Percentiles rank a stretch among this genome's conserved stretches.
Evolutionary conservation across 2,888 invertebrate genomes (phyloP).

Genomic region (Tuta absoluta): DNA sequence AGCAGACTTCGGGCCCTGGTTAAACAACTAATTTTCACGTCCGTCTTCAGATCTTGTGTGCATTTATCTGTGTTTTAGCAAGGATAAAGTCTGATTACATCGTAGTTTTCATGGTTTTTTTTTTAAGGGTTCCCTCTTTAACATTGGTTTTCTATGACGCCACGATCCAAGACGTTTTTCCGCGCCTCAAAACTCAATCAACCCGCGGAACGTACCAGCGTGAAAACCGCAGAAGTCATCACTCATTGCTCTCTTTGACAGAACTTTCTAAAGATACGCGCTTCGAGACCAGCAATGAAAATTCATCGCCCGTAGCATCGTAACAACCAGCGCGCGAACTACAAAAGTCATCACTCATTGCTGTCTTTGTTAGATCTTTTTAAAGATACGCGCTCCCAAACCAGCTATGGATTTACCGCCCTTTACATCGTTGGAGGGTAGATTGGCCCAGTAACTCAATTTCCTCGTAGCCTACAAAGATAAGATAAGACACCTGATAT

Average conservation of each 20-base stretch:
- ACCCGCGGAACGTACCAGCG: neutral
- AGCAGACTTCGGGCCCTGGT: no score
- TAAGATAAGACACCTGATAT: neutral
- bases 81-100: no score
- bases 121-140: no score
- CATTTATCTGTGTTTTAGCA: no score
- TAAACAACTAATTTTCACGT: no score
- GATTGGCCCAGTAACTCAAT: neutral
- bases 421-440: neutral
- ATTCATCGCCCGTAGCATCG: no score
- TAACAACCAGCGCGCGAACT: neutral
- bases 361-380: neutral
- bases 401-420: neutral
- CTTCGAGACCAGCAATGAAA: neutral
- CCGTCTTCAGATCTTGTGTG: no score
- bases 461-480: neutral
- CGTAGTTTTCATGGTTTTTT: no score
- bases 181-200: conserved; percentile 13
- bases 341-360: neutral
- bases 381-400: neutral
- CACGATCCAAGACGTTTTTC: conserved; percentile 26
- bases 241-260: neutral
- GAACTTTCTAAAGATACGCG: neutral
- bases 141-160: no score
- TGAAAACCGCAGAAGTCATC: neutral